A percentile compares a stretch with the other conserved stretches of the same genome.
phyloP scores from a whole-genome alignment of 2,888 invertebrate genomes.

The Drosophila diplacantha region DNA sequence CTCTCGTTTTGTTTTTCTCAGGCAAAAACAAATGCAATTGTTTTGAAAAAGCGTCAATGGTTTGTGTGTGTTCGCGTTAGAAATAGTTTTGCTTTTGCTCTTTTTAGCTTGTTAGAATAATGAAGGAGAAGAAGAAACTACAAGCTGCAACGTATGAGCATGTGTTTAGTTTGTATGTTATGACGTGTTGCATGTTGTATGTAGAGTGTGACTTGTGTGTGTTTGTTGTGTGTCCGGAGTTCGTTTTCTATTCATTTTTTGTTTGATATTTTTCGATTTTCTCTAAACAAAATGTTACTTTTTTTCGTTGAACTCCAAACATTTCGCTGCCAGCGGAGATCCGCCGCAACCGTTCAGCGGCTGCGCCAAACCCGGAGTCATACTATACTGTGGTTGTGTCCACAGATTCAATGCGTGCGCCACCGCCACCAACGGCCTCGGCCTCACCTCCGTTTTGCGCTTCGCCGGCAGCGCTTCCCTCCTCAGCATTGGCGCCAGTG shows the following conservation, averaged over 20 bases:
- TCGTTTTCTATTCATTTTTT: conserved; percentile 32
- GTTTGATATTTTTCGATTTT: conserved; percentile 54
- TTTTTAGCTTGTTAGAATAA: conserved; percentile 45
- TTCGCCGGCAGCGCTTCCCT: conserved; percentile 49
- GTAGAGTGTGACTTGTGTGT: conserved; percentile 29
- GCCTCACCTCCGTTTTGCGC: conserved; percentile 48
- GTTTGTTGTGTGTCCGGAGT: conserved; percentile 34
- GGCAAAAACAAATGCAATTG: conserved; percentile 69
- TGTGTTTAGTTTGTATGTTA: conserved; percentile 35
- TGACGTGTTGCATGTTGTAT: conserved; percentile 28
- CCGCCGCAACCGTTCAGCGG: conserved; percentile 75
- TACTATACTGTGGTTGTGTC: conserved; percentile 78
- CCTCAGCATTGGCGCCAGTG: conserved; percentile 55
- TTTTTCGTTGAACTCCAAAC: conserved; percentile 76
- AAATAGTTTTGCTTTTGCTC: conserved; percentile 39
- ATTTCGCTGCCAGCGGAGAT: conserved; percentile 62
- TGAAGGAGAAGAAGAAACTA: conserved; percentile 67
- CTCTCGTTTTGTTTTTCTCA: conserved; percentile 44
- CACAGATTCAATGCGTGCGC: conserved; percentile 75
- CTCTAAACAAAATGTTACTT: conserved; percentile 72
- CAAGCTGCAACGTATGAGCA: conserved; percentile 59
- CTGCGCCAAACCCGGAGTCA: conserved; percentile 69
- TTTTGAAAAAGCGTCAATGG: conserved; percentile 65
- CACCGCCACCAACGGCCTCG: conserved; percentile 52
- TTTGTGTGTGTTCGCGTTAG: conserved; percentile 23